Evolutionary conservation across 2,888 invertebrate species (phyloP), one percentile per base, ranked within the genome.

Genomic region (Agrochola lota): DNA sequence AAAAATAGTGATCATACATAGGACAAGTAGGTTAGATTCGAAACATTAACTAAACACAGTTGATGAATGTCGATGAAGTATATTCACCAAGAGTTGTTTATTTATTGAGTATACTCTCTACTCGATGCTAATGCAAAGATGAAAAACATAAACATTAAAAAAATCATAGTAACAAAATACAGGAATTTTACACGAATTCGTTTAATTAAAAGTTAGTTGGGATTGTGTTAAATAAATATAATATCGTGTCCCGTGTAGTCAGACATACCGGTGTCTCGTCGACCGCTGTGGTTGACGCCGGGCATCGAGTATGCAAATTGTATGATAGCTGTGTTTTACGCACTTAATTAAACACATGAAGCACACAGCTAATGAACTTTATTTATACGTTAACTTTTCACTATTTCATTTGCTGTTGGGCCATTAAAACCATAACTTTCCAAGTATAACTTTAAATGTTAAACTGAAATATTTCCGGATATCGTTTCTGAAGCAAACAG

Each of bases 341-440:
- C 86, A 90, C 89, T 84, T 87, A 81, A 85, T 87, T 82, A 83
- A 89, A 84, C 89, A 90, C 89, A 82, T 76, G 68, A 76, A 84
- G 75, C 77, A 81, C 84, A 78, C 68, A 77, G 77, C 80, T 78
- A 76, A 82, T 83, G 62, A 68, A 80, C 80, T 71, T 71, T 73
- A 60, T 79, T 86, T 85, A 64, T 77, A 83, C 64, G 46, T 86
- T 46, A 80, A 73, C 79, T 81, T 80, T 83, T 78, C 88, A 89
- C 88, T 77, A 70, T 81, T 78, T 68, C 23, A 80, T 74, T 77
- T 74, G 26, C 15, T 59, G 71, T 81, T 35, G 73, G 73, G 84
- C 77, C 78, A 83, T 78, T 71, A 66, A 84, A 80, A 79, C 67
- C 63, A 79, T 59, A 68, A 73, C 52, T 35, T 73, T 73, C 66